These are phyloP conservation scores for Sinocyclocheilus anshuiensis DNA, from an alignment of 2,113 vertebrate genomes.

Conservation along the genomic window DNA sequence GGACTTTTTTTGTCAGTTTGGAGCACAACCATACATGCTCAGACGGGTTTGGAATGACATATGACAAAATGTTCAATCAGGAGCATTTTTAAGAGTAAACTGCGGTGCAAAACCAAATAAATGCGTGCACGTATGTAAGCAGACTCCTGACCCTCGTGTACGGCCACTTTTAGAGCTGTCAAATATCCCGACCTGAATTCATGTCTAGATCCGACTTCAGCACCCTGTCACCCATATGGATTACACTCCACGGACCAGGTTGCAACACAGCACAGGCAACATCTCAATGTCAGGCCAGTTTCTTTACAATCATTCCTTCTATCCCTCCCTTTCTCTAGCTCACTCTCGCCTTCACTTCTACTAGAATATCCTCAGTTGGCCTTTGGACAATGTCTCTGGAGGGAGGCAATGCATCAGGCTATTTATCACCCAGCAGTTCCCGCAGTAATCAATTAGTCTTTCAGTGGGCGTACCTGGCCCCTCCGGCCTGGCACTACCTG, in stretches of 20 bases:
- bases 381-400: conserved; percentile 54
- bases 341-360: conserved; percentile 42
- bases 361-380: conserved; percentile 61
- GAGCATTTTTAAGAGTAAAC: neutral
- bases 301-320: conserved; percentile 11
- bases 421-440: conserved; percentile 65
- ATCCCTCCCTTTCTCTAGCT: neutral
- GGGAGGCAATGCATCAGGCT: conserved; percentile 61
- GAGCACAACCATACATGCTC: neutral
- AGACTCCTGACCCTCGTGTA: neutral
- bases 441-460: conserved; percentile 68
- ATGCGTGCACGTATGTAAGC: conserved; percentile 18
- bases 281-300: conserved; percentile 55
- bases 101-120: conserved; percentile 20
- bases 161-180: conserved; percentile 40
- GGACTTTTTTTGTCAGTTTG: neutral
- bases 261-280: conserved; percentile 52
- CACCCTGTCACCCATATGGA: conserved; percentile 37
- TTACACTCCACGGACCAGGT: conserved; percentile 24
- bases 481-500: conserved; percentile 61
- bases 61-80: neutral
- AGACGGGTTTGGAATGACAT: neutral
- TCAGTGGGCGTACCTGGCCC: conserved; percentile 61
- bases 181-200: conserved; percentile 47
- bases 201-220: conserved; percentile 35